Evolutionary conservation across 2,113 vertebrate genomes (phyloP).

Genomic region (Naja naja): DNA sequence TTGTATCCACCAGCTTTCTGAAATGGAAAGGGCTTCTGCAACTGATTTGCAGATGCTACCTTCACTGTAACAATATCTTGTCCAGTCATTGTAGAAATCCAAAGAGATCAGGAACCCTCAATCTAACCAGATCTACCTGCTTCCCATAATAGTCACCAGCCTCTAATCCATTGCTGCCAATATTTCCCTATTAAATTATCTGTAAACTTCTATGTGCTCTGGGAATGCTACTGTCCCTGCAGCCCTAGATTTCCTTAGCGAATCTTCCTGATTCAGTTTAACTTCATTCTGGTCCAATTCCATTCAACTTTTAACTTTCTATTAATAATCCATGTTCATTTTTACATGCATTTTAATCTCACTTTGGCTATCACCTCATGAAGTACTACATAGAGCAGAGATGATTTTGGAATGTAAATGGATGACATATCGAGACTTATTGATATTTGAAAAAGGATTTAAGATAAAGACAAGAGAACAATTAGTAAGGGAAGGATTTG

Average conservation of each 20-base stretch:
- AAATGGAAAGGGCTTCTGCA: not conserved
- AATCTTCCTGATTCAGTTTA: not conserved
- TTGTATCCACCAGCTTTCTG: not conserved
- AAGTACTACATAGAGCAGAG: not conserved
- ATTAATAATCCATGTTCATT: not conserved
- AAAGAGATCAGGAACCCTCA: not conserved
- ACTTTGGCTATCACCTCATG: not conserved
- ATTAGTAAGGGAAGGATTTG: not conserved
- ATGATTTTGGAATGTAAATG: not conserved
- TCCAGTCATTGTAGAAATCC: not conserved
- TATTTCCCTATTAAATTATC: not conserved
- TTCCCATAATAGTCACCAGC: not conserved
- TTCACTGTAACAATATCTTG: not conserved
- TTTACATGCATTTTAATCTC: not conserved
- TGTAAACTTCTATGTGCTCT: not conserved
- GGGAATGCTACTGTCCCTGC: not conserved
- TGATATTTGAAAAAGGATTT: not conserved
- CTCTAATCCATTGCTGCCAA: not conserved
- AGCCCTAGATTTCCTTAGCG: not conserved
- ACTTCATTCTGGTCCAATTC: not conserved
- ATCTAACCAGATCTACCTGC: not conserved
- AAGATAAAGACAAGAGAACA: not conserved
- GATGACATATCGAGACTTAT: not conserved
- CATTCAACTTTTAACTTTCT: not conserved
- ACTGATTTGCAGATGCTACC: not conserved